Base-by-base conservation (phyloP, 1,140 invertebrate genomes). In the Aplysia californica region DNA sequence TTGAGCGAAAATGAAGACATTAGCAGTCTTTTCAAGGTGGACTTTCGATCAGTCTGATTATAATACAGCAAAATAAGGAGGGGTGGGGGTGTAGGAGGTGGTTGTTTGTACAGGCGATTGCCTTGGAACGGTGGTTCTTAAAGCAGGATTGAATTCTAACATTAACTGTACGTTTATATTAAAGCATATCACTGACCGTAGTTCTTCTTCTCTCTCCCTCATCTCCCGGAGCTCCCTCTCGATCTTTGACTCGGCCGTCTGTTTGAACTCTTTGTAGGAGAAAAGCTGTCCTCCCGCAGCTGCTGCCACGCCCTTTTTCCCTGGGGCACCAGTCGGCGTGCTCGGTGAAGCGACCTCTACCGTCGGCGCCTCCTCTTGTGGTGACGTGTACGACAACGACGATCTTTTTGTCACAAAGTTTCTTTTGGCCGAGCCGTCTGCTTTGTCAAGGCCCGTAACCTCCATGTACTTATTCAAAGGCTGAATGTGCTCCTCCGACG, bases 191-290 rank as follows among this genome's bases (percentile, higher is more conserved):
- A 80, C 82, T 82, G 76, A 87, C 86, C 81, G 86, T 38, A 87
- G 71, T 80, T 87, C 86, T 44, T 87, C 85, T 58, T 87, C 86
- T 65, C 86, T 75, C 71, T 87, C 85, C 77, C 85, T 82, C 85
- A 87, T 87, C 75, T 87, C 86, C 74, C 85, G 72, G 6, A 87
- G 72, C 75, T 87, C 86, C 39, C 83, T 79, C 75, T 87, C 86
- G 75, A 87, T 87, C 73, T 86, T 86, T 20, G 85, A 87, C 71
- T 86, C 86, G 1, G 86, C 86, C 68, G 84, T 85, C 35, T 86
- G 82, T 41, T 76, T 78, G n/a, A 83, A 80, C 72, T 87, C 86
- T n/a, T 79, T 81, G 78, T 87, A 87, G 39, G 85, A 87, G 67
- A 87, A 87, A n/a, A 80, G 75, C 39, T 83, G 79, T 21, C 82